phyloP scores from a whole-genome alignment of 2,888 invertebrate species.

The Andrena chrysosceles region DNA sequence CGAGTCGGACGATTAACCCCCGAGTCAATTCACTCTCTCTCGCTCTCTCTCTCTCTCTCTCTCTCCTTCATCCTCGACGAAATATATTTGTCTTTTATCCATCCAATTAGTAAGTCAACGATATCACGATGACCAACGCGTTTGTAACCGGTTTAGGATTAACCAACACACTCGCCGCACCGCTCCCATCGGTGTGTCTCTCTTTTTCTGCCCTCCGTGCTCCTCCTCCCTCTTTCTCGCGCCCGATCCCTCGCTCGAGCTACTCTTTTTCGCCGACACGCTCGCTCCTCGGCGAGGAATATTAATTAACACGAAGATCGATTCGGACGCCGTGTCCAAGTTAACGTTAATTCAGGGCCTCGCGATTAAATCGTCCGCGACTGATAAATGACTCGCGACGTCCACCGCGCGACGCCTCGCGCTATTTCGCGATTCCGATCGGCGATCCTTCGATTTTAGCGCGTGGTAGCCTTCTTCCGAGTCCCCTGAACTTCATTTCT shows the following conservation, averaged over 20 bases:
- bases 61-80: constrained; percentile 7
- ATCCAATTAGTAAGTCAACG: constrained; percentile 75
- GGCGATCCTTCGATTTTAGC: constrained; percentile 15
- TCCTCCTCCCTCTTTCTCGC: neutral
- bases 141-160: constrained; percentile 75
- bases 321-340: constrained; percentile 67
- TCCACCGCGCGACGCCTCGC: constrained; percentile 26
- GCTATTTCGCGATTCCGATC: constrained; percentile 27
- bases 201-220: constrained; percentile 22
- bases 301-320: constrained; percentile 73
- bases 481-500: neutral
- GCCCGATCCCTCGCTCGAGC: neutral
- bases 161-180: constrained; percentile 60
- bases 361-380: constrained; percentile 66
- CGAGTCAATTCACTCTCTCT: constrained; percentile 19
- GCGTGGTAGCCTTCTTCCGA: neutral
- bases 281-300: constrained; percentile 54
- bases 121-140: constrained; percentile 74
- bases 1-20: constrained; percentile 43
- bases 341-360: constrained; percentile 69
- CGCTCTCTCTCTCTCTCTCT: neutral
- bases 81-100: constrained; percentile 74
- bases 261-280: constrained; percentile 37
- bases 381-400: constrained; percentile 63
- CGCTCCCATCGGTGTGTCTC: constrained; percentile 18